phyloP scores from a whole-genome alignment of 2,888 invertebrate genomes.

The Leptopilina myrica region DNA sequence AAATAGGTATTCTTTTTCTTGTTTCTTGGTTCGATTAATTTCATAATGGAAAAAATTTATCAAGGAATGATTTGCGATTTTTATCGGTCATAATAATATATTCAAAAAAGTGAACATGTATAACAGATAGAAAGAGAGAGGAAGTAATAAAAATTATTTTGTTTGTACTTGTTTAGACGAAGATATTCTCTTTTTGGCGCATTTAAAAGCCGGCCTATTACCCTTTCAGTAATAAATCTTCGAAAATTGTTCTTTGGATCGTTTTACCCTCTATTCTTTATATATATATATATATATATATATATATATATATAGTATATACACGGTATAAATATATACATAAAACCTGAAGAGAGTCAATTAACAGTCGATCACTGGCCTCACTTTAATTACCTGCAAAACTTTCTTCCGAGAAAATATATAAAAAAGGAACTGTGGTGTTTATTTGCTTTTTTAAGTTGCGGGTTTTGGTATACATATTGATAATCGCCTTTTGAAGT shows the following conservation, averaged over 20 bases:
- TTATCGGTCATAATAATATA: constrained; percentile 16
- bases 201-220: constrained; percentile 22
- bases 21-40: background rate
- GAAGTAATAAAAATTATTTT: constrained; percentile 8
- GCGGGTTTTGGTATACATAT: background rate
- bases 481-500: background rate
- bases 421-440: background rate
- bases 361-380: constrained; percentile 29
- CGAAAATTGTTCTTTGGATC: constrained; percentile 20
- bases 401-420: constrained; percentile 9
- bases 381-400: constrained; percentile 19
- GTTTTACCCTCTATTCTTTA: background rate
- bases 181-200: background rate
- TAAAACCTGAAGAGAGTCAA: background rate
- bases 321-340: too few relatives aligned
- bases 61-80: constrained; percentile 1
- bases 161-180: constrained; percentile 1
- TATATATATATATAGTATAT: too few relatives aligned
- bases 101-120: background rate
- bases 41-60: too few relatives aligned
- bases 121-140: background rate
- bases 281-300: too few relatives aligned
- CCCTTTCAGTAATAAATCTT: constrained; percentile 20
- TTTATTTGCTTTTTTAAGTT: constrained; percentile 8
- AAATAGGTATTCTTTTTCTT: background rate